Evolutionary conservation across 2,888 invertebrate species (phyloP).

Genomic region (Drosophila infuscata): DNA sequence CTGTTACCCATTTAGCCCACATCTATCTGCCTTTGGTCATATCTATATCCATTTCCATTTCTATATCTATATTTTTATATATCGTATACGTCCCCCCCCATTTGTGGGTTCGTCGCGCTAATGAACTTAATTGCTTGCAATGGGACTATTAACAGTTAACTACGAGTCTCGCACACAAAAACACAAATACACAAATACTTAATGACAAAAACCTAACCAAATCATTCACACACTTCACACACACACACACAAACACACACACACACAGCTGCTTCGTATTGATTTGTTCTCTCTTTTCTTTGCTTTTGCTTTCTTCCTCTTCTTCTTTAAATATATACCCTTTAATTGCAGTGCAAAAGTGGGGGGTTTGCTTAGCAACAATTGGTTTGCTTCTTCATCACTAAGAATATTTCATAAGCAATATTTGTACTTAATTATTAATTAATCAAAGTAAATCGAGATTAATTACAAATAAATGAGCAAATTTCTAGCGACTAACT

Average conservation of each 20-base stretch:
- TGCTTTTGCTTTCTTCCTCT: not conserved
- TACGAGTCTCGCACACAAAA: constrained; percentile 34
- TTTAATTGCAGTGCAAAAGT: not conserved
- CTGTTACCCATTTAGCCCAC: constrained; percentile 11
- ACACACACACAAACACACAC: too few species aligned
- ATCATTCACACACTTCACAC: constrained; percentile 54
- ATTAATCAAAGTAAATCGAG: too few species aligned
- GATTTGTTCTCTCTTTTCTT: constrained; percentile 23
- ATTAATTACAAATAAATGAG: too few species aligned
- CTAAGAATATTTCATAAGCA: too few species aligned
- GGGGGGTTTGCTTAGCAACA: not conserved
- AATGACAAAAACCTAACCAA: constrained; percentile 41
- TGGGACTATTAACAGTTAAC: constrained; percentile 71
- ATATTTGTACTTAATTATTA: too few species aligned
- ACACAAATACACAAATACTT: constrained; percentile 6
- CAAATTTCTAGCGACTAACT: not conserved
- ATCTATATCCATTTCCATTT: constrained; percentile 1
- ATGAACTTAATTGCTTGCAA: constrained; percentile 72
- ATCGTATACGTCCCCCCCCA: not conserved
- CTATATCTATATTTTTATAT: constrained; percentile 7
- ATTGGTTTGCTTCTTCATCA: too few species aligned
- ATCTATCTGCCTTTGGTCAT: not conserved
- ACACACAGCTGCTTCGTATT: constrained; percentile 28
- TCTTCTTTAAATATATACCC: constrained; percentile 5
- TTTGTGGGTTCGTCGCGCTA: constrained; percentile 40